Evolutionary conservation across 1,140 invertebrate species (phyloP).

Genomic region (Formica selysi): DNA sequence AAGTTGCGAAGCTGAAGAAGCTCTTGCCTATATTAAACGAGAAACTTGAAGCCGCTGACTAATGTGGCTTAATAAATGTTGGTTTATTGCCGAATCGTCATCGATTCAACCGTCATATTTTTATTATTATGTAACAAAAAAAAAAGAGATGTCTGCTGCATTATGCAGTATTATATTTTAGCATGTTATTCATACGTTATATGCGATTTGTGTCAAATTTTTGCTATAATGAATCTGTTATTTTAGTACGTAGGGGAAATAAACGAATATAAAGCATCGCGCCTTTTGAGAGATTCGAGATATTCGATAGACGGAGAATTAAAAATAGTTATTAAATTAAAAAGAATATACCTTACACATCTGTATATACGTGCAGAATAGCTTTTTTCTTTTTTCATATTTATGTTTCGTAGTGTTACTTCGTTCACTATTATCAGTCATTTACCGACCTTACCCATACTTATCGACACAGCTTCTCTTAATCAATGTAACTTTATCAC

Average conservation of each 20-base stretch:
- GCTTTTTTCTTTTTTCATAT: no score
- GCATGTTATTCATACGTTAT: background rate
- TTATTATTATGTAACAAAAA: background rate
- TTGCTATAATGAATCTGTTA: background rate
- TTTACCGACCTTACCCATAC: background rate
- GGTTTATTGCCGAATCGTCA: background rate
- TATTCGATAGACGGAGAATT: background rate
- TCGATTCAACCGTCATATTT: background rate
- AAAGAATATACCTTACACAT: no score
- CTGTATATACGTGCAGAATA: no score
- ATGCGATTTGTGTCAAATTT: background rate
- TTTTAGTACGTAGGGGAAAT: background rate
- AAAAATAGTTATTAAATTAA: background rate
- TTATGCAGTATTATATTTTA: constrained; percentile 1
- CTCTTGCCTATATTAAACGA: constrained; percentile 76
- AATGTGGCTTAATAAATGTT: constrained; percentile 11
- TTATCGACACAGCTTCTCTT: background rate
- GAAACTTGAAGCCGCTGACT: constrained; percentile 66
- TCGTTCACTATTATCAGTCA: no score
- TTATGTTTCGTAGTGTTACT: no score
- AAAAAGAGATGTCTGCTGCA: background rate
- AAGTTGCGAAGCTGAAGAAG: constrained; percentile 82
- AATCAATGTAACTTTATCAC: background rate
- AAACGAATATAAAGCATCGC: background rate
- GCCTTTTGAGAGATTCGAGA: background rate